A percentile compares a stretch with the other conserved stretches of the same genome.
phyloP scores from a whole-genome alignment of 1,140 invertebrate species.

The Heliconius hermathena region DNA sequence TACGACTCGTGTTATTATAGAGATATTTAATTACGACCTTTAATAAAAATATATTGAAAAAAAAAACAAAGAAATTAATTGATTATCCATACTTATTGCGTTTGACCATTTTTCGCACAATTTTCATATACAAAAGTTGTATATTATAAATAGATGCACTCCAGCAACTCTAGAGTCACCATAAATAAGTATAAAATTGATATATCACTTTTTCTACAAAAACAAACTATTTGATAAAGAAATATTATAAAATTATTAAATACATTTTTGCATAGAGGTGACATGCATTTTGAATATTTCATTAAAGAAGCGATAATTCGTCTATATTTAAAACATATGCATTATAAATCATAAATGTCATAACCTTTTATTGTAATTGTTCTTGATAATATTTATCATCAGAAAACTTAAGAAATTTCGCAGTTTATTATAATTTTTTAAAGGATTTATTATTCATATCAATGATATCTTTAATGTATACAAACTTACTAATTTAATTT shows the following conservation, averaged over 20 bases:
- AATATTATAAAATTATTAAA: not conserved
- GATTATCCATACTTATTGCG: too few relatives aligned
- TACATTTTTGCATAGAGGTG: not conserved
- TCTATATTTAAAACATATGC: not conserved
- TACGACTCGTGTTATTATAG: not conserved
- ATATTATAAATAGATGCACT: not conserved
- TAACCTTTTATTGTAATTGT: not conserved
- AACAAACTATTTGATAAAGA: not conserved
- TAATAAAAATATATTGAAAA: not conserved
- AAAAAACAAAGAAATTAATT: not conserved
- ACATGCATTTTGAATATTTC: constrained; percentile 2
- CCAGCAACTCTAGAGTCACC: not conserved
- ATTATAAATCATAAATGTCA: too few relatives aligned
- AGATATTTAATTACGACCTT: not conserved
- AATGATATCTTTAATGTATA: too few relatives aligned
- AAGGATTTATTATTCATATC: not conserved
- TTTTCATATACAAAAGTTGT: not conserved
- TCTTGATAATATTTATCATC: not conserved
- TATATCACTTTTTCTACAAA: not conserved
- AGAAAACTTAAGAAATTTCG: not conserved
- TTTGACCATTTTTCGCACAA: not conserved
- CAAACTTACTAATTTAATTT: too few relatives aligned
- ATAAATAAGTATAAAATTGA: not conserved
- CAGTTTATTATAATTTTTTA: too few relatives aligned
- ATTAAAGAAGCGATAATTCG: not conserved